Base-by-base conservation (phyloP, 2,888 invertebrate species). In the Exephanes ischioxanthus region DNA sequence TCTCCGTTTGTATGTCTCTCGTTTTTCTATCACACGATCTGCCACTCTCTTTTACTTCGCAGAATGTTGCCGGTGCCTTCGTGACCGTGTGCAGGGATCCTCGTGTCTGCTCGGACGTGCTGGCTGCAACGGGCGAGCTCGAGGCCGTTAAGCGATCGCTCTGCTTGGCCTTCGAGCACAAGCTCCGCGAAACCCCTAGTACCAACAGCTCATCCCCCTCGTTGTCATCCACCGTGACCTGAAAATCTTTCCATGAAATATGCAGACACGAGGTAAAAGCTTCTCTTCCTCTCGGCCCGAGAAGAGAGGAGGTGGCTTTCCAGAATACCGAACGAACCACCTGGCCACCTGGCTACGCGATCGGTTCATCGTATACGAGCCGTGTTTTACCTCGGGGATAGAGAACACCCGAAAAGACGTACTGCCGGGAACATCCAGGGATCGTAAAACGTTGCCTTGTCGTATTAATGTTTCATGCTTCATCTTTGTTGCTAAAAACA, bases 221-320 rank as follows among this genome's bases (percentile, higher is more conserved):
- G 48, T 71, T 79, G 51, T 30, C 58, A 70, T 51, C 66, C 68
- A 73, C 80, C 86, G 83, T 86, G 86, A 86, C 86, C 86, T 86
- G 80, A 86, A 86, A 86, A 86, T 86, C 80, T 86, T 83, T 84
- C 55, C 83, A 86, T 86, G 83, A 83, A 86, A 86, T 86, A 86
- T 86, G 86, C 86, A 86, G 72, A 63, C 58, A 77, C 77, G 83
- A 86, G 83, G 83, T 86, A 86, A 86, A 86, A 86, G 86, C 86
- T 86, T 86, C 85, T 80, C 71, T 68, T 84, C 72, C 51, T 73
- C 70, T 61, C 72, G 48, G 19, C 78, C 37, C 16, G 22, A 26
- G 53, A 75, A 16, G 63, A 19, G 30, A 55, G 41, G 16, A 63
- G 33, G 22, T 61, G 77, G 66, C 41, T 67, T 77, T 67, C 66